These are phyloP conservation scores for Clinocottus analis DNA, from an alignment of 2,113 vertebrate species.

Conservation along the genomic window DNA sequence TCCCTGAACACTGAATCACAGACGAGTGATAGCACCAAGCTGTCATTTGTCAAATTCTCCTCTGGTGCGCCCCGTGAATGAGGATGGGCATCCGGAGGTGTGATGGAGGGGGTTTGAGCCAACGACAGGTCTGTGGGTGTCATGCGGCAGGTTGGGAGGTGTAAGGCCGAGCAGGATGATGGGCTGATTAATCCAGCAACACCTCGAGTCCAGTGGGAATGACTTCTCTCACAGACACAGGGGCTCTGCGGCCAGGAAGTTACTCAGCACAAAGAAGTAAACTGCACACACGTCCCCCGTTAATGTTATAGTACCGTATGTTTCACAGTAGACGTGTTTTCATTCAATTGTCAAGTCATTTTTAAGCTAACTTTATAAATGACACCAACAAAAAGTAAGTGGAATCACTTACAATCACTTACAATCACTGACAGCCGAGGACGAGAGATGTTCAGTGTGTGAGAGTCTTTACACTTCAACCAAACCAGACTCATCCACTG, in stretches of 20 bases:
- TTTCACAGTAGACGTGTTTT: not conserved
- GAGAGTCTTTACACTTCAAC: too few relatives aligned
- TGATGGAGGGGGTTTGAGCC: slow-evolving; percentile 57
- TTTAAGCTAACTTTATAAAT: not conserved
- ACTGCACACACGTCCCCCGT: slow-evolving; percentile 21
- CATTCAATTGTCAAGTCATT: not conserved
- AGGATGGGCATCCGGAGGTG: slow-evolving; percentile 47
- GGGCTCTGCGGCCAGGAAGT: slow-evolving; percentile 17
- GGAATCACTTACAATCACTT: too few relatives aligned
- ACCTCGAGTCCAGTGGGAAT: slow-evolving; percentile 66
- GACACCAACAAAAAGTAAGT: too few relatives aligned
- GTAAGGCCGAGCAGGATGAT: slow-evolving; percentile 60
- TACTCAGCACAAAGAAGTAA: slow-evolving; percentile 17
- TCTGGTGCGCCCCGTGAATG: slow-evolving; percentile 22
- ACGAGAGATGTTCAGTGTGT: too few relatives aligned
- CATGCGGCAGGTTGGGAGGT: slow-evolving; percentile 62
- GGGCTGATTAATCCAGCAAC: slow-evolving; percentile 77
- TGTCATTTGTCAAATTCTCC: slow-evolving; percentile 56
- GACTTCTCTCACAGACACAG: slow-evolving; percentile 29
- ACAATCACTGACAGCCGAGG: too few relatives aligned
- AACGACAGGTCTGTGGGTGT: slow-evolving; percentile 66
- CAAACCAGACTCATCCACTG: too few relatives aligned
- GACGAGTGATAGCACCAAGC: slow-evolving; percentile 23
- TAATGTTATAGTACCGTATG: not conserved
- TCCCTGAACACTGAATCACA: slow-evolving; percentile 35